A percentile compares a stretch with the other conserved stretches of the same genome.
Conservation (phyloP, 2,888 invertebrate genomes). For the Tipula lateralis region DNA sequence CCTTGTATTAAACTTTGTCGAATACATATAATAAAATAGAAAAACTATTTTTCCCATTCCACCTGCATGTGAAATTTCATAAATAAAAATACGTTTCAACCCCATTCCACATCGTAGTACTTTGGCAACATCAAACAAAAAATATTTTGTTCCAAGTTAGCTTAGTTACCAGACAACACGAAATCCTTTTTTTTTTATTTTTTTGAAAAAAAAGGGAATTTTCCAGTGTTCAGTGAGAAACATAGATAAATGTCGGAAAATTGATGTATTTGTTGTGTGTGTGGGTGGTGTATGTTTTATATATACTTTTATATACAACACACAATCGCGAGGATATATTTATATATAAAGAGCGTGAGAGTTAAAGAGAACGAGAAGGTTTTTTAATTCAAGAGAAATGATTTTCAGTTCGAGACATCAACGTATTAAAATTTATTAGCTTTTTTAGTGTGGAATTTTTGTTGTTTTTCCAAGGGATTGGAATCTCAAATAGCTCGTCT, state of each 20-base stretch:
- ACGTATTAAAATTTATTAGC: neutral
- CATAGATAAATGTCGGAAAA: neutral
- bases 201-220: neutral
- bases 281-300: neutral
- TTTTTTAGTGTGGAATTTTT: neutral
- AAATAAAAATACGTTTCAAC: no score
- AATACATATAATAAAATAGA: no score
- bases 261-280: neutral
- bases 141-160: neutral
- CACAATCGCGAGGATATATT: neutral
- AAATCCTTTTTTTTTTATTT: no score
- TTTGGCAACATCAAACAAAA: neutral
- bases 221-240: neutral
- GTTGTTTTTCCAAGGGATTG: neutral
- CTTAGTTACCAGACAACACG: conserved; percentile 5
- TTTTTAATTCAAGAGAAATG: no score
- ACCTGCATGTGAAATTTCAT: no score
- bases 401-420: neutral
- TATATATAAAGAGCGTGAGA: neutral
- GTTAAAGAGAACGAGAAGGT: no score
- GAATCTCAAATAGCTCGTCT: neutral
- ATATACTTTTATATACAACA: no score
- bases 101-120: neutral
- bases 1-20: no score
- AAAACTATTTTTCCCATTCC: no score